Base-by-base conservation (phyloP, 1,140 invertebrate species). In the Cotesia glomerata region DNA sequence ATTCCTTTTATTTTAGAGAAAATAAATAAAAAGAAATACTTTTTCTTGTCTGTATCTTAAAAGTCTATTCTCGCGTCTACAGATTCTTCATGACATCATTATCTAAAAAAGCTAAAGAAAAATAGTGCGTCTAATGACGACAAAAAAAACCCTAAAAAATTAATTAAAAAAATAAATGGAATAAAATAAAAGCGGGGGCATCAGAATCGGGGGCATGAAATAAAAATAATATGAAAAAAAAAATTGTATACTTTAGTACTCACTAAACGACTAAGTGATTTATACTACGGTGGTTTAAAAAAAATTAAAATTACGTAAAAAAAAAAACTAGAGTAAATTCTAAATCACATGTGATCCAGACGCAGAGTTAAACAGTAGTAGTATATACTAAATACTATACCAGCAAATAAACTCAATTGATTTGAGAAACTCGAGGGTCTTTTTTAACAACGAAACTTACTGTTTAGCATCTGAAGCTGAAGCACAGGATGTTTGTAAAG, bases 41-140 rank as follows among this genome's bases (percentile, higher is more conserved):
- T 5, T 45, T 45, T 45, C 11, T 45, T 45, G 7, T 45, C 7
- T 45, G 7, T 45, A 45, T 45, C 39, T 45, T 45, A 45, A 45
- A 45, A 70, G 62, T 52, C 26, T 34, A 32, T 79, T 81, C 80
- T 73, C 11, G 61, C 61, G 18, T 5, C 64, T 11, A 67, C 71
- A 72, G 71, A 72, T 72, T 64, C 63, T 56, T 45, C 64, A 35
- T 72, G 71, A 72, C 71, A 56, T 72, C 71, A 72, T 51, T 9
- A 14, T 62, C 52, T 13, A 62, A 36, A 59, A 26, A 59, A 9
- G 36, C 36, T 9, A 45, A 7, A 45, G 11, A 45, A 45, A 45
- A 45, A 45, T 11, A 45, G 39, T 45, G 13, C n/a, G n/a, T 18
- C 52, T 56, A 45, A 45, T 45, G 39, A 45, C 11, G 39, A 45